Evolutionary conservation across 30 jellyfish, hydroid and myxozoan genomes (phyloP).

Genomic region (Sanderia malayensis): DNA sequence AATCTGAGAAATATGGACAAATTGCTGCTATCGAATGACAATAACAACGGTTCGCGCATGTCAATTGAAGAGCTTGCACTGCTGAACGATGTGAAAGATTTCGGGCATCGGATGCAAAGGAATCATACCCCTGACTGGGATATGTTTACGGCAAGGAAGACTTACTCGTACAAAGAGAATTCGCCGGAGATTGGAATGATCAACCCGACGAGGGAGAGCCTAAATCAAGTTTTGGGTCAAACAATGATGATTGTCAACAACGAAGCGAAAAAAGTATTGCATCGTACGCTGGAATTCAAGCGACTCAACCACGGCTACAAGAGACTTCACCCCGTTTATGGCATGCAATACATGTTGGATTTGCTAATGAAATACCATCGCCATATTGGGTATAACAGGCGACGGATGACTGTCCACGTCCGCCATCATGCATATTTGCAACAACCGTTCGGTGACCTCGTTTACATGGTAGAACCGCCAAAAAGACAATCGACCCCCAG

Average conservation of each 20-base stretch:
- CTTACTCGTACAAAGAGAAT: conserved; percentile 66
- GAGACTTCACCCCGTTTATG: conserved; percentile 86
- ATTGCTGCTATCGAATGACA: conserved; percentile 49
- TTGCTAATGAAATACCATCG: conserved; percentile 97
- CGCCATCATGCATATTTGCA: conserved; percentile 98
- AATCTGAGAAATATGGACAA: conserved; percentile 53
- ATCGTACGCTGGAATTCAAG: conserved; percentile 91
- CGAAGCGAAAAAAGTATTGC: conserved; percentile 96
- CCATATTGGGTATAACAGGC: conserved; percentile 92
- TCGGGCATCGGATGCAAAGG: conserved; percentile 74
- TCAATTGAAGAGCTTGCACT: conserved; percentile 49
- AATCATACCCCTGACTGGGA: conserved; percentile 95
- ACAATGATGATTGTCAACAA: conserved; percentile 94
- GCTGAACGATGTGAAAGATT: conserved; percentile 69
- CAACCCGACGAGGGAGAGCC: conserved; percentile 92
- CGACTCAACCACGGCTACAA: conserved; percentile 94
- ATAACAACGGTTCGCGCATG: too few species aligned
- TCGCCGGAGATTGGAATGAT: conserved; percentile 98
- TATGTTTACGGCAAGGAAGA: conserved; percentile 97
- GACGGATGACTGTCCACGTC: conserved; percentile 98
- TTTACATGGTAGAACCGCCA: conserved; percentile 72
- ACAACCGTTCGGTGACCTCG: conserved; percentile 88
- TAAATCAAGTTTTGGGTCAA: conserved; percentile 91
- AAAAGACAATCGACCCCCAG: conserved; percentile 12
- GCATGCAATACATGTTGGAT: conserved; percentile 93